A percentile compares a stretch with the other conserved stretches of the same genome.
Conservation (phyloP, 2,113 vertebrate species). For the Gadus chalcogrammus region DNA sequence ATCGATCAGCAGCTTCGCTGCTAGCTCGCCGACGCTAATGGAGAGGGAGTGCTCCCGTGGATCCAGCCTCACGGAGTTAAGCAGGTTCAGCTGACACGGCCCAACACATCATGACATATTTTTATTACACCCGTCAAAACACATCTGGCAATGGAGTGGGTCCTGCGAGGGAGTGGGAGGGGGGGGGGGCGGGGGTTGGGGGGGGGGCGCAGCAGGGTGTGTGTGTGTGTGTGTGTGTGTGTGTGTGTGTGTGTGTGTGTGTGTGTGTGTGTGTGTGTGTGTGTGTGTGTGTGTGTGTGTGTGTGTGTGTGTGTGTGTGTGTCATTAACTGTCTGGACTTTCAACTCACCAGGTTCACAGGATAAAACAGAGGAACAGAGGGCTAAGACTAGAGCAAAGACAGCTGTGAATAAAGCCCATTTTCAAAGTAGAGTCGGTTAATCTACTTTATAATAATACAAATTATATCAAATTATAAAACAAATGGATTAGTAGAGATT, state of each 20-base stretch:
- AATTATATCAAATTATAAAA: constrained; percentile 18
- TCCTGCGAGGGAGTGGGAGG: constrained; percentile 35
- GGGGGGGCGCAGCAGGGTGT: no score
- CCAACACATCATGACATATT: constrained; percentile 51
- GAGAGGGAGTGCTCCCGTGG: constrained; percentile 24
- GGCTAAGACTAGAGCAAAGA: constrained; percentile 52
- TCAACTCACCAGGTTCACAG: constrained; percentile 27
- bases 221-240: no score
- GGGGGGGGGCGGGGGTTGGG: no score
- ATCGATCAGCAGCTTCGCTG: not conserved
- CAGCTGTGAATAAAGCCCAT: constrained; percentile 59
- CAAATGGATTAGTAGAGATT: not conserved
- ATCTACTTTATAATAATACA: constrained; percentile 2
- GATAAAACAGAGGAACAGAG: constrained; percentile 15
- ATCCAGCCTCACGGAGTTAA: constrained; percentile 23
- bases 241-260: constrained; percentile 28
- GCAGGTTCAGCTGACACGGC: constrained; percentile 28
- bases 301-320: constrained; percentile 10
- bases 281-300: constrained; percentile 28
- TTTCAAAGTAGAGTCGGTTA: constrained; percentile 43
- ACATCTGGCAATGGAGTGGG: constrained; percentile 43
- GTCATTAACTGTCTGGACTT: constrained; percentile 61
- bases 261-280: no score
- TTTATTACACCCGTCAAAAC: constrained; percentile 60
- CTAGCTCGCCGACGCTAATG: constrained; percentile 33